Base-by-base conservation (phyloP, 1,140 invertebrate genomes). In the Mercenaria mercenaria region DNA sequence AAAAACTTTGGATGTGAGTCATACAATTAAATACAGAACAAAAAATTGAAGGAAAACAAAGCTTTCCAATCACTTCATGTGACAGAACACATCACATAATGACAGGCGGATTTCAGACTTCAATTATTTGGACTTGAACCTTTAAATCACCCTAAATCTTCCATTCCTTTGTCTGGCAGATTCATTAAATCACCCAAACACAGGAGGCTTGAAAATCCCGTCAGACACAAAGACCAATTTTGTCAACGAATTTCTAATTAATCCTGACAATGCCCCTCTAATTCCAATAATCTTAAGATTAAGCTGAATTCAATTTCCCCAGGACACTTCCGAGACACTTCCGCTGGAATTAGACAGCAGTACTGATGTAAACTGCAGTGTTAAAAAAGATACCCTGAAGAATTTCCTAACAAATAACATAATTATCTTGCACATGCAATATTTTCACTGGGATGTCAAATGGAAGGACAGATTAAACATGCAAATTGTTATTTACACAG, bases 241-340 rank as follows among this genome's bases (percentile, higher is more conserved):
- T 47, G 72, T 79, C 76, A 23, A 79, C 1, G 47, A 79, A 79
- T 79, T 50, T 37, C 43, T 52, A 79, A 79, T 52, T 56, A 50
- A 56, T 32, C 23, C 76, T 59, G 76, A 79, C 76, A 79, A 79
- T 79, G n/a, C 23, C 43, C 43, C 76, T 79, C 43, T 79, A 52
- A 79, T 79, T 79, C 76, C 47, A 79, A 39, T 52, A 52, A 52
- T 52, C 47, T 52, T 34, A 23, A 37, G 76, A 59, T 34, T 79
- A 52, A 79, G 50, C 43, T 20, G 13, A 52, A 52, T 79, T 79
- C 76, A 79, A 79, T 79, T 79, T 79, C 76, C 50, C 47, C 20
- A 1, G 1, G 13, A 41, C 69, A 74, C 69, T 69, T 74, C n/a
- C n/a, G n/a, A n/a, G 41, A 50, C 37, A 32, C 32, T 67, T 47